phyloP scores from a whole-genome alignment of 2,113 vertebrate genomes.

The Redunca redunca region DNA sequence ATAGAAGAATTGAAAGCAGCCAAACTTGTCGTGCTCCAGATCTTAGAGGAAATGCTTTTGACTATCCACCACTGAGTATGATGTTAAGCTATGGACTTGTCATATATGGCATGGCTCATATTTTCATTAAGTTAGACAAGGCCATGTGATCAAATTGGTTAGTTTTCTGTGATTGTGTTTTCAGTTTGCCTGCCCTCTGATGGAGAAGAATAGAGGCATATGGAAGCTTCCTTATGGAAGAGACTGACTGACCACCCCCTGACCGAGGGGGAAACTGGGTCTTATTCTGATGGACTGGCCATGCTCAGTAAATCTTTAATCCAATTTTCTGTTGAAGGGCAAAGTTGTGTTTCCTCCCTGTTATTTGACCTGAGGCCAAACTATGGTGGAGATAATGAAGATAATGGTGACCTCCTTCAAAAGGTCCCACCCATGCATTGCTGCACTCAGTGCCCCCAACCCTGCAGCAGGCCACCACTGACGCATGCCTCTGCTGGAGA shows the following conservation, averaged over 20 bases:
- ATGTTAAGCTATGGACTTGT: not conserved
- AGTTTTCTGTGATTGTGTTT: not conserved
- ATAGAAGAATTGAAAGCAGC: not conserved
- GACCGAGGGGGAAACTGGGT: not conserved
- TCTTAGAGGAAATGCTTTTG: not conserved
- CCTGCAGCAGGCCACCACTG: not conserved
- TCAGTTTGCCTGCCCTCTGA: not conserved
- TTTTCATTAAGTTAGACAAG: not conserved
- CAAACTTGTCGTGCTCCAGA: not conserved
- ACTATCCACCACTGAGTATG: not conserved
- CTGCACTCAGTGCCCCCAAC: not conserved
- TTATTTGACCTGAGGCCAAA: not conserved
- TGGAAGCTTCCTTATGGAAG: not conserved
- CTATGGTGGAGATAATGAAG: not conserved
- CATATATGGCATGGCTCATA: not conserved
- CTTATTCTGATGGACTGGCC: not conserved
- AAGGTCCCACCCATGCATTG: not conserved
- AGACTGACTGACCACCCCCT: not conserved
- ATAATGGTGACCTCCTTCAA: not conserved
- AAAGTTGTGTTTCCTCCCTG: not conserved
- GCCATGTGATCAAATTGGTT: not conserved
- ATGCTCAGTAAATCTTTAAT: not conserved
- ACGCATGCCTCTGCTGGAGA: rapidly evolving
- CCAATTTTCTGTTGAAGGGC: not conserved
- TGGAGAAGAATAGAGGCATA: not conserved